Conservation (phyloP, 2,113 vertebrate species). For the Zosterops hypoxanthus region DNA sequence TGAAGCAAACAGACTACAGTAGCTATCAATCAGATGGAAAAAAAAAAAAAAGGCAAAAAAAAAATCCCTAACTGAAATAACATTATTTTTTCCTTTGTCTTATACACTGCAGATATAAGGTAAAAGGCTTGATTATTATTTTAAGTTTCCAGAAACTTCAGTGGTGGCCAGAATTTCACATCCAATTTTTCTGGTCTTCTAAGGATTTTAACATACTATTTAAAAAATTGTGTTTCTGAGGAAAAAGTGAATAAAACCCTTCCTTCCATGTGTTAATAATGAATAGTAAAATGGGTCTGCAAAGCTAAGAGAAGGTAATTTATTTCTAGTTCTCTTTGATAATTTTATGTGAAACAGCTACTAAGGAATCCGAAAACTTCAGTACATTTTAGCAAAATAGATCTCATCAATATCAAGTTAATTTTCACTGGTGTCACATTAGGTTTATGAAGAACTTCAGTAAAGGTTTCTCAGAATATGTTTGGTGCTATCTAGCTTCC, state of each 20-base stretch:
- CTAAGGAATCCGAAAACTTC: background rate
- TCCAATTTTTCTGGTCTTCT: background rate
- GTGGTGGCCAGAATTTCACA: background rate
- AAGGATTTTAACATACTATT: background rate
- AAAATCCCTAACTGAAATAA: background rate
- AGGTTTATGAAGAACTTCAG: background rate
- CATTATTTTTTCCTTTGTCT: background rate
- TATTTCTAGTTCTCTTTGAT: background rate
- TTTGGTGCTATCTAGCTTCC: background rate
- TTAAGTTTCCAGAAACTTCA: background rate
- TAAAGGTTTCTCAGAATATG: background rate
- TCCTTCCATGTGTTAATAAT: background rate
- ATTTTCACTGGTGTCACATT: background rate
- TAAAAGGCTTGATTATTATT: background rate
- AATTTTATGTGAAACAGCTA: background rate
- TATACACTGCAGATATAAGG: background rate
- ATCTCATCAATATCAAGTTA: background rate
- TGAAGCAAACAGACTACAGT: background rate
- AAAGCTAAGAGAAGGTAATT: background rate
- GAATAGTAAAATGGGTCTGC: background rate
- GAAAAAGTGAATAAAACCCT: background rate
- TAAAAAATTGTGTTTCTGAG: background rate
- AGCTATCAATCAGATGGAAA: background rate
- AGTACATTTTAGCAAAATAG: background rate
- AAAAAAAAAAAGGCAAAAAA: background rate